A percentile compares a stretch with the other conserved stretches of the same genome.
Evolutionary conservation across 2,888 invertebrate species (phyloP).

Genomic region (Andricus curvator): DNA sequence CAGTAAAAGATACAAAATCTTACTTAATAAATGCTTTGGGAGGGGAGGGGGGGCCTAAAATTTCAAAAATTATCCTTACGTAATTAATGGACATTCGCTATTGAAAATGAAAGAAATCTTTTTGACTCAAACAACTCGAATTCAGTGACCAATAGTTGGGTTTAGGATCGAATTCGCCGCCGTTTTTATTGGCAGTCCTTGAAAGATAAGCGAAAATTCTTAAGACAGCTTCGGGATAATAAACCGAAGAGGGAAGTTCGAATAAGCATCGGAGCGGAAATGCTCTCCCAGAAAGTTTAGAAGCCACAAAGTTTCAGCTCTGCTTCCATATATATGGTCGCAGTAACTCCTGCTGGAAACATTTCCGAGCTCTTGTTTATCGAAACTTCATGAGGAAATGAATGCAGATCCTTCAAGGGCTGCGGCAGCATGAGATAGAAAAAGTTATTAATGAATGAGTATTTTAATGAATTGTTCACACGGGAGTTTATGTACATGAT

Average conservation of each 20-base stretch:
- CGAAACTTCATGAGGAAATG: conserved; percentile 36
- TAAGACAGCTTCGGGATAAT: conserved; percentile 25
- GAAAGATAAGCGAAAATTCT: conserved; percentile 30
- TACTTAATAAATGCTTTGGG: too few species aligned
- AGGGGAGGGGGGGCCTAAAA: too few species aligned
- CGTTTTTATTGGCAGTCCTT: conserved; percentile 2
- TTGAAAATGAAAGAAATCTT: conserved; percentile 1
- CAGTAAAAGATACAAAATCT: too few species aligned
- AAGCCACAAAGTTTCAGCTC: conserved; percentile 31
- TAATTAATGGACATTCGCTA: too few species aligned
- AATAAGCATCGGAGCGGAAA: conserved; percentile 31
- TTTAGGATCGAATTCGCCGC: conserved; percentile 4
- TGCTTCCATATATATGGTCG: conserved; percentile 25
- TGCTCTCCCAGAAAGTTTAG: conserved; percentile 26
- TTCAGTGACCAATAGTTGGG: conserved; percentile 4
- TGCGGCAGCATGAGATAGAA: conserved; percentile 24
- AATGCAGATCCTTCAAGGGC: conserved; percentile 33
- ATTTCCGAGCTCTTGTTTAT: conserved; percentile 37
- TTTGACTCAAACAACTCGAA: background rate
- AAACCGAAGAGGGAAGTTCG: conserved; percentile 32
- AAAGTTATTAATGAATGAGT: conserved; percentile 40
- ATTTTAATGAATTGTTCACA: conserved; percentile 39
- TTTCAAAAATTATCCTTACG: too few species aligned
- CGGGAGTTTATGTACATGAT: conserved; percentile 33
- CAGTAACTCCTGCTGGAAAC: conserved; percentile 32